Evolutionary conservation across 2,113 vertebrate genomes (phyloP).

Genomic region (Austrofundulus limnaeus): DNA sequence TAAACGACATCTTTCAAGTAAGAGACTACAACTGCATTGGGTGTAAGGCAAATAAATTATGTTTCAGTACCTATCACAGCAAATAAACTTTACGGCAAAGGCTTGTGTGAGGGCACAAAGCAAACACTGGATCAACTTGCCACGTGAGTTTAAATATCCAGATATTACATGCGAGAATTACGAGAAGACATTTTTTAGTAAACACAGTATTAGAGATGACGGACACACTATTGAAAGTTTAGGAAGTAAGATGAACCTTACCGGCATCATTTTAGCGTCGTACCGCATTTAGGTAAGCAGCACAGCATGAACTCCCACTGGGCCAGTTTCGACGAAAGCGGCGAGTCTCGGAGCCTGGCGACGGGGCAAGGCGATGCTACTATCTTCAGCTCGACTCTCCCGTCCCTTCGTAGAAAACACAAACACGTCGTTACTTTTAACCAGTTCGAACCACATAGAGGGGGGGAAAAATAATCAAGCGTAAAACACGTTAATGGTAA

Average conservation of each 20-base stretch:
- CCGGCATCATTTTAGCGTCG: slow-evolving; percentile 96
- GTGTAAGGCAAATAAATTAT: slow-evolving; percentile 19
- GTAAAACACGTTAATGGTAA: neutral
- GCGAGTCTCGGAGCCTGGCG: slow-evolving; percentile 53
- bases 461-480: neutral
- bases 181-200: neutral
- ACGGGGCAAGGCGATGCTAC: slow-evolving; percentile 49
- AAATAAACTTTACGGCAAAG: slow-evolving; percentile 27
- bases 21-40: neutral
- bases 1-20: neutral
- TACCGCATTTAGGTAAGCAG: slow-evolving; percentile 84
- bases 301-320: slow-evolving; percentile 55
- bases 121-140: slow-evolving; percentile 18
- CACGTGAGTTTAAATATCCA: slow-evolving; percentile 65
- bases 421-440: neutral
- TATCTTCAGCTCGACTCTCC: slow-evolving; percentile 46
- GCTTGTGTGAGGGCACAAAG: slow-evolving; percentile 14
- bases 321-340: slow-evolving; percentile 69
- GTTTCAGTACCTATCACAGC: slow-evolving; percentile 1
- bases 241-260: slow-evolving; percentile 81
- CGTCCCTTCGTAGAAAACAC: slow-evolving; percentile 39
- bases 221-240: too few relatives aligned
- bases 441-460: neutral
- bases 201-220: too few relatives aligned
- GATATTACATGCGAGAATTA: neutral